These are phyloP conservation scores for Calvadosia cruxmelitensis DNA, from an alignment of 30 jellyfish, hydroid and myxozoan genomes.

Conservation along the genomic window DNA sequence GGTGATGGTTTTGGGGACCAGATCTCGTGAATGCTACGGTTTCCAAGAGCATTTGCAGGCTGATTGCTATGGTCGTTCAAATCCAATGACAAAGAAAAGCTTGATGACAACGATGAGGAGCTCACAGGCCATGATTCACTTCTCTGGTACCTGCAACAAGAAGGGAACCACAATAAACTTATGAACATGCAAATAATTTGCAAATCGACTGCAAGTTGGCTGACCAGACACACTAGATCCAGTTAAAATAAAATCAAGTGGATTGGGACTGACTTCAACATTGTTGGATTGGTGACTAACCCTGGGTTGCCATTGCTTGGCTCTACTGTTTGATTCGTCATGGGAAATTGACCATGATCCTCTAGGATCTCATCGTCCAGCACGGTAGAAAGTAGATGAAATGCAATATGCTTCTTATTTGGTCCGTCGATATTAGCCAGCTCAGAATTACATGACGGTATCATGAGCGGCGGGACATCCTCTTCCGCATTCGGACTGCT, in stretches of 20 bases:
- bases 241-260: too few species aligned
- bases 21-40: conserved; percentile 78
- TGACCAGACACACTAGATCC: too few species aligned
- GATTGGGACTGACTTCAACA: too few species aligned
- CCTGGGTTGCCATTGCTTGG: not conserved
- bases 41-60: not conserved
- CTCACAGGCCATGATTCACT: conserved; percentile 71
- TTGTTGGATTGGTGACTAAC: too few species aligned
- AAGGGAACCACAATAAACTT: not conserved
- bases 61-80: conserved; percentile 42
- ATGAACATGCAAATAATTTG: too few species aligned
- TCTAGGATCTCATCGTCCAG: conserved; percentile 86
- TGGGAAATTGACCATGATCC: conserved; percentile 12
- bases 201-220: too few species aligned
- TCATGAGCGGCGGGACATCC: conserved; percentile 14
- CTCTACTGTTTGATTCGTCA: not conserved
- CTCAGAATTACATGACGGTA: not conserved
- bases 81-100: conserved; percentile 55
- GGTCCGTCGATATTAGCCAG: not conserved
- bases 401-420: conserved; percentile 79
- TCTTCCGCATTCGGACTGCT: conserved; percentile 59
- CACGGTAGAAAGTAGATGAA: conserved; percentile 69
- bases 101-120: conserved; percentile 40
- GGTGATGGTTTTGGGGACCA: conserved; percentile 99
- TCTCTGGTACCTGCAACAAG: conserved; percentile 21